These are phyloP conservation scores for Clarias platycephalus DNA, from an alignment of 2,797 vertebrate species.

Conservation along the genomic window DNA sequence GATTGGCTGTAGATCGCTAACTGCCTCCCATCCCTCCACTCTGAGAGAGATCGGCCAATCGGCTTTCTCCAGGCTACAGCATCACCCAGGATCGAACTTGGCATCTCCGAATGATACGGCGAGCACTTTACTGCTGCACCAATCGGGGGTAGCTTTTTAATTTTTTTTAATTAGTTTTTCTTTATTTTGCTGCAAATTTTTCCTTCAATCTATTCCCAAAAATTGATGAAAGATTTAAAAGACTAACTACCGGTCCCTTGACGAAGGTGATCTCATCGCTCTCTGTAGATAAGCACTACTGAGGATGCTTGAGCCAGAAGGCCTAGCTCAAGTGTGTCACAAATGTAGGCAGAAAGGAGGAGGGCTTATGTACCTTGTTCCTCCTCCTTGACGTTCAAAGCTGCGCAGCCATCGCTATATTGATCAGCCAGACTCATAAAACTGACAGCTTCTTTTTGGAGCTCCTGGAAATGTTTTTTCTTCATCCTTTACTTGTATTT, in stretches of 20 bases:
- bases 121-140: too few species aligned
- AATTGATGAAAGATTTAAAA: background rate
- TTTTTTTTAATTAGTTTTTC: too few species aligned
- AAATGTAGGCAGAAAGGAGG: background rate
- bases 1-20: too few species aligned
- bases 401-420: slow-evolving; percentile 4
- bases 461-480: too few species aligned
- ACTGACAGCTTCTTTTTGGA: background rate
- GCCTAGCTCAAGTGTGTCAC: slow-evolving; percentile 1
- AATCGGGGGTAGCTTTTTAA: too few species aligned
- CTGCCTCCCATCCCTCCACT: too few species aligned
- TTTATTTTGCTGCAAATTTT: background rate
- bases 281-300: background rate
- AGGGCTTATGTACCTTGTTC: slow-evolving; percentile 33
- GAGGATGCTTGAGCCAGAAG: slow-evolving; percentile 8
- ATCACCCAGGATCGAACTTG: too few species aligned
- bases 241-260: background rate
- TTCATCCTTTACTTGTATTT: background rate
- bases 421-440: background rate
- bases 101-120: too few species aligned
- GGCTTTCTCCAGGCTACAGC: too few species aligned
- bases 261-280: slow-evolving; percentile 22
- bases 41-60: too few species aligned
- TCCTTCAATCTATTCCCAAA: background rate
- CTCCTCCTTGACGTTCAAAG: slow-evolving; percentile 17